phyloP scores from a whole-genome alignment of 2,113 vertebrate species.

The Oryzias javanicus region DNA sequence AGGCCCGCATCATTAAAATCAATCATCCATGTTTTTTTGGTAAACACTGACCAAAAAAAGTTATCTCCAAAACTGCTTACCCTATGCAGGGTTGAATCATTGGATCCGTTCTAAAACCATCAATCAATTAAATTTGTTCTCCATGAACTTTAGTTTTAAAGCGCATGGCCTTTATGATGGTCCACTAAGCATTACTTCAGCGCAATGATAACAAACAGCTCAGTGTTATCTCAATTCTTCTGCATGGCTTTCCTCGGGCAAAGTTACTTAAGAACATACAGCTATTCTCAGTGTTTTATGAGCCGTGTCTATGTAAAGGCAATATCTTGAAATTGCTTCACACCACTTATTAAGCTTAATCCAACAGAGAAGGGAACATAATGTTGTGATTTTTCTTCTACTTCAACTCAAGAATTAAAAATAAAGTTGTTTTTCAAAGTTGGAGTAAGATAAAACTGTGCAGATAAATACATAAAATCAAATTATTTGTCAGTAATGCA shows the following conservation, averaged over 20 bases:
- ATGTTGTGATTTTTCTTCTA: background rate
- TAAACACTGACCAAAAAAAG: conserved; percentile 38
- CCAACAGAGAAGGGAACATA: conserved; percentile 9
- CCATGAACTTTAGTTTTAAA: conserved; percentile 29
- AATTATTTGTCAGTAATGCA: too few species aligned
- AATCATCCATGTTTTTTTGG: conserved; percentile 49
- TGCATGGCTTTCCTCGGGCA: conserved; percentile 15
- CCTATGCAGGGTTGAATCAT: conserved; percentile 20
- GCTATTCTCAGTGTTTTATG: conserved; percentile 30
- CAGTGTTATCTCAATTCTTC: conserved; percentile 25
- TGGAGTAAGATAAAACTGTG: too few species aligned
- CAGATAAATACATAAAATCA: too few species aligned
- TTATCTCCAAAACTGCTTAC: conserved; percentile 35
- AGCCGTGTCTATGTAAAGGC: conserved; percentile 30
- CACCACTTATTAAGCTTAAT: conserved; percentile 28
- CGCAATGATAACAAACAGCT: conserved; percentile 32
- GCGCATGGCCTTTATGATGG: conserved; percentile 25
- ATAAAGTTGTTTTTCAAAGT: background rate
- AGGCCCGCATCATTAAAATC: conserved; percentile 49
- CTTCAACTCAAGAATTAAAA: background rate
- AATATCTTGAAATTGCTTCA: conserved; percentile 32
- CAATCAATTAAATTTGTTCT: conserved; percentile 32
- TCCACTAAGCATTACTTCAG: conserved; percentile 36
- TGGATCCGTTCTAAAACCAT: conserved; percentile 30
- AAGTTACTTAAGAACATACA: conserved; percentile 37